Conservation (phyloP, 2,888 invertebrate species). For the Polylopha cassiicola region DNA sequence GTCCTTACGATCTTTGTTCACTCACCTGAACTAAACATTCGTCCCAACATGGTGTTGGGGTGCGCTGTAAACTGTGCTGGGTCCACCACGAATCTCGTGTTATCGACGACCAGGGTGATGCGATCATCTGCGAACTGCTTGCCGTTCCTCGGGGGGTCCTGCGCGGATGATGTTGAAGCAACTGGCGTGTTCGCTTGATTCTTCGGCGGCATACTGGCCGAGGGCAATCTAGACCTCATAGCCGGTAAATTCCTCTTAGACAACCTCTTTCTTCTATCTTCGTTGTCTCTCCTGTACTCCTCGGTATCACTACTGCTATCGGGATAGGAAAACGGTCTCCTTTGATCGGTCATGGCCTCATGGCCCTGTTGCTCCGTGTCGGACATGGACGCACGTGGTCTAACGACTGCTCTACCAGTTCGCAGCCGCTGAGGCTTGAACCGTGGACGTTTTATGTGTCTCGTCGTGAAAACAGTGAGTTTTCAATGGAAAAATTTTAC, state of each 20-base stretch:
- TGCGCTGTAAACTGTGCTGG: constrained; percentile 94
- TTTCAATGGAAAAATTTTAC: constrained; percentile 21
- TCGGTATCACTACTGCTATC: constrained; percentile 92
- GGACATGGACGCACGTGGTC: constrained; percentile 62
- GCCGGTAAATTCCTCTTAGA: constrained; percentile 61
- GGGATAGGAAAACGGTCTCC: constrained; percentile 66
- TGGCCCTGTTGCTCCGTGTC: constrained; percentile 58
- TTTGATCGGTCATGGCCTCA: constrained; percentile 59
- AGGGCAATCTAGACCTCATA: constrained; percentile 45
- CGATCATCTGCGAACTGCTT: constrained; percentile 80
- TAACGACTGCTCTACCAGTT: constrained; percentile 60
- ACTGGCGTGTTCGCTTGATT: constrained; percentile 51
- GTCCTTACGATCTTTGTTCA: constrained; percentile 12
- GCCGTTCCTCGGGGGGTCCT: constrained; percentile 51
- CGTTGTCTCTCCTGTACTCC: constrained; percentile 82
- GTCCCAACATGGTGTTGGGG: constrained; percentile 99
- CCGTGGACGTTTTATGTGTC: constrained; percentile 32
- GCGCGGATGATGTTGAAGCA: constrained; percentile 56
- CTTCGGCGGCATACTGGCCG: constrained; percentile 55
- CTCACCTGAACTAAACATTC: constrained; percentile 95
- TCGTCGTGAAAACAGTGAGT: constrained; percentile 23
- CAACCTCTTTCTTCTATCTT: constrained; percentile 81
- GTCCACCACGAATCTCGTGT: constrained; percentile 92
- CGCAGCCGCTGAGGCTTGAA: constrained; percentile 23
- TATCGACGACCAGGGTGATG: constrained; percentile 97